Percentiles rank a stretch among this genome's conserved stretches.
Conservation (phyloP, 2,888 invertebrate genomes). For the Eupithecia centaureata region DNA sequence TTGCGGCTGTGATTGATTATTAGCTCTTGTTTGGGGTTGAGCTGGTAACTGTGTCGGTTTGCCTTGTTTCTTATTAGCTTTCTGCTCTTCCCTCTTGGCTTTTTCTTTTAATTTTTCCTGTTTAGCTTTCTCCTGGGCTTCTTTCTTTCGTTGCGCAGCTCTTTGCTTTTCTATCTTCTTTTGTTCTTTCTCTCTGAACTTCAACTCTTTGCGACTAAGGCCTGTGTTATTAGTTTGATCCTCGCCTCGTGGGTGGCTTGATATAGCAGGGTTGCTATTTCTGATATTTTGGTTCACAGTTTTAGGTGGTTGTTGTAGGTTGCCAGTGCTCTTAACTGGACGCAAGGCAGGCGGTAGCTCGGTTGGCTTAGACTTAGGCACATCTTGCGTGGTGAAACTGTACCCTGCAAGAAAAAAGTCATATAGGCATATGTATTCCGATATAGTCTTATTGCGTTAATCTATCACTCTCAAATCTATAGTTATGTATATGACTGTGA, state of each 20-base stretch:
- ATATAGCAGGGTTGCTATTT: slow-evolving; percentile 60
- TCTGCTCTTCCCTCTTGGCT: slow-evolving; percentile 50
- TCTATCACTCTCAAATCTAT: background rate
- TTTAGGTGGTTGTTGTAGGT: slow-evolving; percentile 51
- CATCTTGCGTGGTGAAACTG: slow-evolving; percentile 41
- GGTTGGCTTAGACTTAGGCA: slow-evolving; percentile 51
- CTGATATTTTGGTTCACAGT: slow-evolving; percentile 47
- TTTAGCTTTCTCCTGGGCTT: slow-evolving; percentile 55
- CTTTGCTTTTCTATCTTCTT: slow-evolving; percentile 64
- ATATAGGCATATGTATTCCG: background rate
- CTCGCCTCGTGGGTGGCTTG: slow-evolving; percentile 56
- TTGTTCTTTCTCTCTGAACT: slow-evolving; percentile 56
- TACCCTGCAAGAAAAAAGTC: slow-evolving; percentile 17
- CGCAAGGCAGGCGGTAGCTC: slow-evolving; percentile 39
- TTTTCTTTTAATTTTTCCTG: slow-evolving; percentile 57
- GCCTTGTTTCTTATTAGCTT: slow-evolving; percentile 41
- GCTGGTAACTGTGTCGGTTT: background rate
- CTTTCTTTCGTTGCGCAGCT: slow-evolving; percentile 55
- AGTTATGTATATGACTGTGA: background rate
- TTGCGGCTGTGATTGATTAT: slow-evolving; percentile 34
- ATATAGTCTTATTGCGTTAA: background rate
- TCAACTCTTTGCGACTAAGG: slow-evolving; percentile 46
- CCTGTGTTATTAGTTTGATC: slow-evolving; percentile 42
- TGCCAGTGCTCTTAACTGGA: slow-evolving; percentile 61
- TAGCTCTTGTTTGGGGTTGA: slow-evolving; percentile 5